Evolutionary conservation across 2,113 vertebrate genomes (phyloP), one percentile per base, ranked within the genome.

Genomic region (Pogonocichla stellata): DNA sequence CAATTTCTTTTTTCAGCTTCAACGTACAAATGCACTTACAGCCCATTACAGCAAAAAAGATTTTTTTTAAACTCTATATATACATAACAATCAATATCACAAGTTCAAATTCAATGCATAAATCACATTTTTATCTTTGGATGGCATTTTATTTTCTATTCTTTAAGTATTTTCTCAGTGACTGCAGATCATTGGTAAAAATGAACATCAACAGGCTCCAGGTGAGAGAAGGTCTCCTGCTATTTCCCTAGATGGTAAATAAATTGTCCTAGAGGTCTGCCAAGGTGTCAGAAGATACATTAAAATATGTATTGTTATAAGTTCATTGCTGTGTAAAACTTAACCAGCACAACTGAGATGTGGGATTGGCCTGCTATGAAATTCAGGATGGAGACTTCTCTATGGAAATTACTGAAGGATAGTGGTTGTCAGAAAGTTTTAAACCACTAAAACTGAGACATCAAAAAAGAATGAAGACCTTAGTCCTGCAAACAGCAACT

Each of bases 91-190:
- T 67, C 42, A 83, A 70, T 77, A 95, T 72, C 50, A 48, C 13
- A 92, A 92, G 47, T 47, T 17, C 24, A 90, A 96, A 95, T 71
- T 73, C 70, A 96, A 93, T 87, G 77, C 50, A 90, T 81, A 82
- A 94, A 92, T 7, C 73, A 80, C 36, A 56, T 64, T 83, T 93
- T 89, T 82, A 69, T 81, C 40, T 91, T 91, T 75, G 36, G 16
- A 48, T 24, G 17, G 9, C 71, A 86, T 79, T 95, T 79, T 80
- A 79, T 81, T 93, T 94, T 77, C 66, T 62, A 13, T 57, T 96
- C 57, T 93, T 91, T 75, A 84, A 75, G 24, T 82, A 88, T 88
- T 89, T 82, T 86, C 72, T 67, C 31, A 47, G 66, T 62, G 48
- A 67, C 18, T 86, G 40, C n/a, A 84, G 38, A 78, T 89, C 75